These are phyloP conservation scores for Ochropleura leucogaster DNA, from an alignment of 2,888 invertebrate species.

Conservation along the genomic window DNA sequence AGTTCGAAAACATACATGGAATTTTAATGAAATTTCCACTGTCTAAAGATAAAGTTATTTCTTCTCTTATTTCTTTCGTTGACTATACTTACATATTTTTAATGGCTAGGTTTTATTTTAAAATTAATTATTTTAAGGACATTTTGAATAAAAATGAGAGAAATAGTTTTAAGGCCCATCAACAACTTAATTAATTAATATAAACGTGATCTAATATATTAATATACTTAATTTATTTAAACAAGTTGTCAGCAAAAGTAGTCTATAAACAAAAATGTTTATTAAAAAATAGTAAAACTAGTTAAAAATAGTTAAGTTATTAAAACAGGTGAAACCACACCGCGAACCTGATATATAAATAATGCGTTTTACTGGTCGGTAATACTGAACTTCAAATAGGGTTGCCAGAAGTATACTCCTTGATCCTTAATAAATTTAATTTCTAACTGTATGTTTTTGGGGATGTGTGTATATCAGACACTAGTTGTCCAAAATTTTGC, in stretches of 20 bases:
- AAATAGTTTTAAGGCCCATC: background rate
- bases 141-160: constrained; percentile 16
- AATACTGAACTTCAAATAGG: constrained; percentile 39
- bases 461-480: background rate
- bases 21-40: too few species aligned
- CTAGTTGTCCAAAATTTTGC: background rate
- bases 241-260: constrained; percentile 32
- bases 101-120: constrained; percentile 3
- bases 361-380: constrained; percentile 26
- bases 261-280: constrained; percentile 46
- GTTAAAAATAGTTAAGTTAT: constrained; percentile 62
- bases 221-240: constrained; percentile 47
- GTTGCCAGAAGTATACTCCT: constrained; percentile 44
- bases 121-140: background rate
- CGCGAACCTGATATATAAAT: constrained; percentile 48
- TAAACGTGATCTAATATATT: constrained; percentile 23
- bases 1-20: too few species aligned
- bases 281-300: constrained; percentile 43
- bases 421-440: background rate
- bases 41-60: too few species aligned
- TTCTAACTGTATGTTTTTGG: background rate
- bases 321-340: constrained; percentile 41
- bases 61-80: too few species aligned
- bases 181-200: constrained; percentile 16
- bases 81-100: background rate